Evolutionary conservation across 2,888 invertebrate genomes (phyloP).

Genomic region (Chouioia cunea): DNA sequence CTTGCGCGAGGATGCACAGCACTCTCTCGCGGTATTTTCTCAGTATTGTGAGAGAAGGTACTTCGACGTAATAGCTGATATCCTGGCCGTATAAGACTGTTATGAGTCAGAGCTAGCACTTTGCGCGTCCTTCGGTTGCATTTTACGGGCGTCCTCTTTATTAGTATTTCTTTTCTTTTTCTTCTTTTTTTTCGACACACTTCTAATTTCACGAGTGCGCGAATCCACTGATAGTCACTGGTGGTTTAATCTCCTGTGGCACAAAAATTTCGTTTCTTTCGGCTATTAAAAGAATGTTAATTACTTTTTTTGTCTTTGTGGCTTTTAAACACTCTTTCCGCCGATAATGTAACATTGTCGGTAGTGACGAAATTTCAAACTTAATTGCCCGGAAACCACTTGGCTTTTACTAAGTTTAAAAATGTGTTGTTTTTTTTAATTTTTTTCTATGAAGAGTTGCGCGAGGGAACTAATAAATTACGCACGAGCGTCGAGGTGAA

Average conservation of each 20-base stretch:
- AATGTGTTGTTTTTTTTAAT: too few relatives aligned
- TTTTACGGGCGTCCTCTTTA: conserved; percentile 15
- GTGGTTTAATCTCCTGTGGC: conserved; percentile 5
- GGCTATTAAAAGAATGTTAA: conserved; percentile 14
- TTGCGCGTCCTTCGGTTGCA: not conserved
- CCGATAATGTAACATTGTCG: not conserved
- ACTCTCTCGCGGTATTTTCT: conserved; percentile 57
- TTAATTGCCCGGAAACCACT: too few relatives aligned
- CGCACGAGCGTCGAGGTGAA: too few relatives aligned
- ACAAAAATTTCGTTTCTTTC: not conserved
- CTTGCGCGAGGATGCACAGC: conserved; percentile 11
- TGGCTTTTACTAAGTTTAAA: too few relatives aligned
- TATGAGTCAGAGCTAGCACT: conserved; percentile 53
- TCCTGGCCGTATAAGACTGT: conserved; percentile 53
- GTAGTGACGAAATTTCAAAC: too few relatives aligned
- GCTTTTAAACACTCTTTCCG: not conserved
- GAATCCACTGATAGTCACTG: conserved; percentile 9
- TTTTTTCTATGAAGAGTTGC: too few relatives aligned
- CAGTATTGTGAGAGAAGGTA: conserved; percentile 60
- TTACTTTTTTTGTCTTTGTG: not conserved
- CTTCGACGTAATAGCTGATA: conserved; percentile 63
- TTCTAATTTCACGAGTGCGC: not conserved
- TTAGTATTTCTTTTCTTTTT: not conserved
- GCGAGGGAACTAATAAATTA: too few relatives aligned
- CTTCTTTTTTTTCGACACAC: not conserved